These are phyloP conservation scores for Poeciliopsis presidionis DNA, from an alignment of 2,797 vertebrate species.

Conservation along the genomic window DNA sequence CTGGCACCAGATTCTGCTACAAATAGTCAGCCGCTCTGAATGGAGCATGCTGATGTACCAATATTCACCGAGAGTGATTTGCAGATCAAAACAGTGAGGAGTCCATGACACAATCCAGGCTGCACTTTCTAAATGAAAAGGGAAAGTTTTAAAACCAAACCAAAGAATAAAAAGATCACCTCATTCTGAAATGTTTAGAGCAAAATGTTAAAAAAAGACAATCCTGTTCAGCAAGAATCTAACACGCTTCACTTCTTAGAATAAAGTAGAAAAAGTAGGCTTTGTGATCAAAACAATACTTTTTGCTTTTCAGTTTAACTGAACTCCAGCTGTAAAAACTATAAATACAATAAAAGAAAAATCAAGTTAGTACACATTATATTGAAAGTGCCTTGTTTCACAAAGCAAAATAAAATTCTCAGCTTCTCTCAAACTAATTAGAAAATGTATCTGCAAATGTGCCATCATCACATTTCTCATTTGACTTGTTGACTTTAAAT, in stretches of 20 bases:
- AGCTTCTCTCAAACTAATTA: background rate
- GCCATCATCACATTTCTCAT: background rate
- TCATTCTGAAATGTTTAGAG: background rate
- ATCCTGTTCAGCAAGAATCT: background rate
- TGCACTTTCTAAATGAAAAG: background rate
- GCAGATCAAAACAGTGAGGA: background rate
- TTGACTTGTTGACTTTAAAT: background rate
- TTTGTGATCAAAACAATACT: too few species aligned
- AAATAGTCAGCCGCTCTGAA: constrained; percentile 10
- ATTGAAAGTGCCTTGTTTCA: background rate
- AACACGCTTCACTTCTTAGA: background rate
- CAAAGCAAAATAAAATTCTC: background rate
- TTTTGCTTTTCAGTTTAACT: background rate
- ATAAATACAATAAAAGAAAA: background rate
- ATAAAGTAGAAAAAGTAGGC: too few species aligned
- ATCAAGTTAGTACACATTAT: background rate
- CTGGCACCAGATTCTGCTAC: constrained; percentile 26
- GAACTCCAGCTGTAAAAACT: background rate
- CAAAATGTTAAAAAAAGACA: background rate
- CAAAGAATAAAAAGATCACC: background rate
- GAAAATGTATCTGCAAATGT: background rate
- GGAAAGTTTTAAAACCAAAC: background rate
- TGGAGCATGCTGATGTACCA: background rate
- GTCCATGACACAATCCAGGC: background rate
- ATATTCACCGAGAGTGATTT: background rate